Base-by-base conservation (phyloP, 2,888 invertebrate species). In the Odontocolon sp. region DNA sequence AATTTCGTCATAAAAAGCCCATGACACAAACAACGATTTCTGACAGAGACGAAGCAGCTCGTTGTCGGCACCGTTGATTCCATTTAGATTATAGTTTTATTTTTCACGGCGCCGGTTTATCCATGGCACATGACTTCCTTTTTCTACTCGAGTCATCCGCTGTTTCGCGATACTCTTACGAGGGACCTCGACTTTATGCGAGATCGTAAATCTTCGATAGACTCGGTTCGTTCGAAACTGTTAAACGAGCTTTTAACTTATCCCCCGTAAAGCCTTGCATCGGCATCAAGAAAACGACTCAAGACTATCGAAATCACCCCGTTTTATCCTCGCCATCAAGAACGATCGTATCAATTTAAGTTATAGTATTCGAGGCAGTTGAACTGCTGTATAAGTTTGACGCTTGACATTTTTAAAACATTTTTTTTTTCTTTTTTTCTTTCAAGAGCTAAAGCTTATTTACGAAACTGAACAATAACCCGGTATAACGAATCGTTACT, bases 61-160 rank as follows among this genome's bases (percentile, higher is more conserved):
- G 45, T 61, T n/a, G 42, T 40, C 38, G 54, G 4, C 26, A 47
- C 38, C 59, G 45, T 16, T 23, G 59, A 61, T 69, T 69, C 61
- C 23, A 69, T 69, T 47, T 14, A 69, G 69, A 69, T 68, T 61
- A 33, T 47, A n/a, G n/a, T 61, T 69, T 69, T 61, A 61, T 69
- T 69, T 47, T 61, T 11, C 59, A 47, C 33, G 14, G 42, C 31
- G n/a, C n/a, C 28, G 59, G 28, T 8, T 16, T 8, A 6, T 9
- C 4, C 54, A 21, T 21, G 52, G 5, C 9, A 36, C 14, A 31
- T 6, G 42, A 26, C 57, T 21, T 42, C n/a, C 18, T 40, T 16
- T 57, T 11, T 3, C 14, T 1, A 18, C 16, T 16, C 5, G 36
- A n/a, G n/a, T 54, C 54, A 54, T 33, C 33, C n/a, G 9, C 36